Evolutionary conservation across 2,888 invertebrate species (phyloP).

Genomic region (Tetropium fuscum): DNA sequence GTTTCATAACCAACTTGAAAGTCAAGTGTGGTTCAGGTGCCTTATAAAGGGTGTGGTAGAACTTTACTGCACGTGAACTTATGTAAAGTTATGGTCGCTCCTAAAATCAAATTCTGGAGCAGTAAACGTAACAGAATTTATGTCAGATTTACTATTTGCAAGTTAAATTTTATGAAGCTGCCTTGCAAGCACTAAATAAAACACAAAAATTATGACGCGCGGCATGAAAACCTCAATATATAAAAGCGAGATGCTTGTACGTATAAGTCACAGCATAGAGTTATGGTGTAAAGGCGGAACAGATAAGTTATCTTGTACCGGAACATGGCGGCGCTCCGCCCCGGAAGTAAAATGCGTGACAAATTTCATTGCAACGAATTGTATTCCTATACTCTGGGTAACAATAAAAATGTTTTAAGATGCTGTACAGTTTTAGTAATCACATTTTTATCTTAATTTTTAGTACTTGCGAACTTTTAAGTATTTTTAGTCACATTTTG

Average conservation of each 20-base stretch:
- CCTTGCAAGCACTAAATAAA: constrained; percentile 19
- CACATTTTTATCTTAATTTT: too few relatives aligned
- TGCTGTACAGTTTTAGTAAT: too few relatives aligned
- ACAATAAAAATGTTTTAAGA: too few relatives aligned
- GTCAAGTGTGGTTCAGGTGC: too few relatives aligned
- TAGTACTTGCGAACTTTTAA: too few relatives aligned
- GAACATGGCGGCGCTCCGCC: constrained; percentile 63
- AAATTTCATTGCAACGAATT: constrained; percentile 50
- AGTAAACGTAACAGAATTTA: constrained; percentile 14
- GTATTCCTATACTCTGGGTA: too few relatives aligned
- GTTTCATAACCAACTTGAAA: too few relatives aligned
- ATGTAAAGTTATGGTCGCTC: constrained; percentile 6
- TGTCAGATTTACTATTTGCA: constrained; percentile 14
- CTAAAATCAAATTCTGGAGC: constrained; percentile 1
- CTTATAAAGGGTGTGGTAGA: too few relatives aligned
- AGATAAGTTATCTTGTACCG: constrained; percentile 59
- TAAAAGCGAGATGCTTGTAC: constrained; percentile 22
- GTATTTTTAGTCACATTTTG: too few relatives aligned
- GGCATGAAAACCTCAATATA: constrained; percentile 20
- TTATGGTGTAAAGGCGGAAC: constrained; percentile 57
- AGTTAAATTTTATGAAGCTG: constrained; percentile 20
- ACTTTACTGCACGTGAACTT: too few relatives aligned
- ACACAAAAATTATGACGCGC: constrained; percentile 12
- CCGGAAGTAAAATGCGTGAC: constrained; percentile 61
- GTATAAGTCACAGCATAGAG: constrained; percentile 19